Conservation (phyloP, 2,888 invertebrate species). For the Nymphalis polychloros region DNA sequence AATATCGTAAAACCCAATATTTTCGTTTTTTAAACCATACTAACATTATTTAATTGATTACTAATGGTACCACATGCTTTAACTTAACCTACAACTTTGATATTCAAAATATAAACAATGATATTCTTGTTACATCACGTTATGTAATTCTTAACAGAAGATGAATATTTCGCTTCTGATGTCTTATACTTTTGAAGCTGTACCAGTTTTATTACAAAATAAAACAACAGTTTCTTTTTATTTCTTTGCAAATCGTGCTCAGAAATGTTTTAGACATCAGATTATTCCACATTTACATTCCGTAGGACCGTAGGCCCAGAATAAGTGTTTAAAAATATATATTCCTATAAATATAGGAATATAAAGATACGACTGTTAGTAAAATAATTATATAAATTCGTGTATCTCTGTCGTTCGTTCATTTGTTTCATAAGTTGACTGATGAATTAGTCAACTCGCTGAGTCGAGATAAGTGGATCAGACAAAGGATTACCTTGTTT, state of each 20-base stretch:
- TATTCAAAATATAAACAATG: no score
- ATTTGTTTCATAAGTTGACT: slow-evolving; percentile 51
- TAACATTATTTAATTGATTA: no score
- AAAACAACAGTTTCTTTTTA: slow-evolving; percentile 32
- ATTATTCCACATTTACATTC: slow-evolving; percentile 18
- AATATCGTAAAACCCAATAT: no score
- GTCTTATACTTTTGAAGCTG: slow-evolving; percentile 54
- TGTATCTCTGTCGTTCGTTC: slow-evolving; percentile 9
- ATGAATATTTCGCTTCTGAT: slow-evolving; percentile 36
- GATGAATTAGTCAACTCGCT: slow-evolving; percentile 56
- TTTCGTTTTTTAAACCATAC: no score
- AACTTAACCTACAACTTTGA: no score
- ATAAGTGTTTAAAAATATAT: no score
- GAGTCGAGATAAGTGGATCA: slow-evolving; percentile 55
- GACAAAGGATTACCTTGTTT: slow-evolving; percentile 60
- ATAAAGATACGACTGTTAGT: not conserved
- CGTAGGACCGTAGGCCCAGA: not conserved
- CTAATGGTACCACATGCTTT: no score
- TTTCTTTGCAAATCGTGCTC: slow-evolving; percentile 30
- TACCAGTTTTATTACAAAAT: slow-evolving; percentile 27
- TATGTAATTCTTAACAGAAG: no score
- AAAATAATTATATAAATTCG: slow-evolving; percentile 5
- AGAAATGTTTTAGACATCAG: slow-evolving; percentile 23
- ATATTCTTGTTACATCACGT: no score
- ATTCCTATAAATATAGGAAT: not conserved